These are phyloP conservation scores for Cossypha niveicapilla DNA, from an alignment of 2,797 vertebrate species.

Conservation along the genomic window DNA sequence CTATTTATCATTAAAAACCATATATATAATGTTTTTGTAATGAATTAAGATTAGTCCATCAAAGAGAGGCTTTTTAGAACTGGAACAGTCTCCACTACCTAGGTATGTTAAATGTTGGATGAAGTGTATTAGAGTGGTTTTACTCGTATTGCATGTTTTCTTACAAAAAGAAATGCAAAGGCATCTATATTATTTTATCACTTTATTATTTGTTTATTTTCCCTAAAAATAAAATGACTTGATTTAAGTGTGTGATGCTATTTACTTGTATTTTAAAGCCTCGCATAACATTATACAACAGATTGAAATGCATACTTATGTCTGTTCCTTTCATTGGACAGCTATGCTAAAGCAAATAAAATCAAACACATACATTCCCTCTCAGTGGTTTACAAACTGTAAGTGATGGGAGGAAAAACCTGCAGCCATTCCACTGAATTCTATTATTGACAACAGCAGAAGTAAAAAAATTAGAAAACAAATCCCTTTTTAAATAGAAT, in stretches of 20 bases:
- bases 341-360: conserved; percentile 75
- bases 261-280: conserved; percentile 75
- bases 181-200: conserved; percentile 57
- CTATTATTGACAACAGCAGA: conserved; percentile 76
- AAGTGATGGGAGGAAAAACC: conserved; percentile 69
- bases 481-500: conserved; percentile 80
- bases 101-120: background rate
- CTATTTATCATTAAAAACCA: conserved; percentile 34
- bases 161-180: background rate
- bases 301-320: conserved; percentile 72
- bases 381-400: conserved; percentile 57
- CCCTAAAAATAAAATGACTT: conserved; percentile 63
- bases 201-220: conserved; percentile 65
- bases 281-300: conserved; percentile 43
- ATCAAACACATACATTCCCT: conserved; percentile 67
- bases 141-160: background rate
- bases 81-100: background rate
- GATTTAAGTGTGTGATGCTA: conserved; percentile 61
- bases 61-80: conserved; percentile 34
- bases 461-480: conserved; percentile 79
- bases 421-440: conserved; percentile 60
- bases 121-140: background rate
- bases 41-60: conserved; percentile 30
- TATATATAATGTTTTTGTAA: background rate
- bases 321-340: conserved; percentile 65